Evolutionary conservation across 2,797 vertebrate genomes (phyloP), one percentile per base, ranked within the genome.

Genomic region (Sciurus carolinensis): DNA sequence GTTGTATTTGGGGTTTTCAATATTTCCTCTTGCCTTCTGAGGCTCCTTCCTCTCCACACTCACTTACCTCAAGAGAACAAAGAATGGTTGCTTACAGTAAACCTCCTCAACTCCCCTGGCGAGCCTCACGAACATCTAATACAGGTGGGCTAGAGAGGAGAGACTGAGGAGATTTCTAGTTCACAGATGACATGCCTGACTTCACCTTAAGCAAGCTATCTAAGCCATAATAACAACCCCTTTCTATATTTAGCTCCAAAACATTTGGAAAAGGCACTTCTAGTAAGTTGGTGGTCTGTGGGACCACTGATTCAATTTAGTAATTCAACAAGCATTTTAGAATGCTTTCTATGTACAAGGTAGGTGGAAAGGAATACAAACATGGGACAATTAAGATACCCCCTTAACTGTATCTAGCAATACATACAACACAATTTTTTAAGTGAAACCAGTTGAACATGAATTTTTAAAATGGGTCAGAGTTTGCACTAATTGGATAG

Each of bases 161-260:
- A 95, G 83, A 77, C 76, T 89, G 71, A 91, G 72, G 88, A 90
- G 67, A 90, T 95, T 94, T 96, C 93, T 94, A 90, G 36, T 94
- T 54, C 86, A 97, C 77, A 87, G 30, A 76, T 82, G 77, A 94
- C 11, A 86, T 93, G 54, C 20, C 39, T 91, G 59, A 87, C 82
- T 96, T 96, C 44, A 80, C 54, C 87, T 77, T 90, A 90, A 50
- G 24, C 81, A 18, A 95, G 33, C 11, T 90, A 87, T 92, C 22
- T 94, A 73, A 84, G 47, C 62, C 44, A 92, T 88, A 94, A 87
- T 57, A 91, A 44, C 24, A 62, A 22, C 84, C 15, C 7, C 2
- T 73, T 13, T 66, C 54, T 82, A 81, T 69, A 77, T 7, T 82
- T 59, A 97, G 24, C 17, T 76, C 44, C 62, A 95, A 90, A 83